Conservation (phyloP, 2,113 vertebrate genomes). For the Opisthocomus hoazin region DNA sequence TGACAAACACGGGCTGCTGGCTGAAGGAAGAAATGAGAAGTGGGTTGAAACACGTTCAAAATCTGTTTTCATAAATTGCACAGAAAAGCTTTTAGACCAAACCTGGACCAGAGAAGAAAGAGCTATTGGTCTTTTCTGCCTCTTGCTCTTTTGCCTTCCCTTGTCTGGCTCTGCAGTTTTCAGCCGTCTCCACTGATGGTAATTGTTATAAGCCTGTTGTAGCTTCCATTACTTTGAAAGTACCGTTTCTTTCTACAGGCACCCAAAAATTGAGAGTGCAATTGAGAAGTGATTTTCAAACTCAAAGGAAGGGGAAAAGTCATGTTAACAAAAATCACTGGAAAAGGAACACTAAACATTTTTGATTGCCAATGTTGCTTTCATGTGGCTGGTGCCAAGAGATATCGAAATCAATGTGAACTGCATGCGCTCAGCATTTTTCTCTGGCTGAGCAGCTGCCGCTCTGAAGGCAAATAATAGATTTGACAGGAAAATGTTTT, state of each 20-base stretch:
- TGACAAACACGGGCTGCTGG: not conserved
- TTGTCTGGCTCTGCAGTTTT: not conserved
- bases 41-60: not conserved
- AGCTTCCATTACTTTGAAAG: not conserved
- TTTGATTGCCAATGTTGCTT: not conserved
- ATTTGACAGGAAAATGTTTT: not conserved
- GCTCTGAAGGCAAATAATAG: not conserved
- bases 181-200: not conserved
- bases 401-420: not conserved
- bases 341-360: not conserved
- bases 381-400: not conserved
- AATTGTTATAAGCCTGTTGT: not conserved
- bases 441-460: not conserved
- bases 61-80: not conserved
- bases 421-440: not conserved
- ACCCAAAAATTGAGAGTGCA: not conserved
- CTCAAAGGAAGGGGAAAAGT: not conserved
- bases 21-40: not conserved
- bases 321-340: not conserved
- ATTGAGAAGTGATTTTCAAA: constrained; percentile 3
- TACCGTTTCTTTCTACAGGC: not conserved
- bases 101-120: not conserved
- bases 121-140: not conserved
- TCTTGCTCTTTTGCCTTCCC: not conserved
- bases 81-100: not conserved